phyloP scores from a whole-genome alignment of 2,797 vertebrate genomes.

The Sebastes jordani region DNA sequence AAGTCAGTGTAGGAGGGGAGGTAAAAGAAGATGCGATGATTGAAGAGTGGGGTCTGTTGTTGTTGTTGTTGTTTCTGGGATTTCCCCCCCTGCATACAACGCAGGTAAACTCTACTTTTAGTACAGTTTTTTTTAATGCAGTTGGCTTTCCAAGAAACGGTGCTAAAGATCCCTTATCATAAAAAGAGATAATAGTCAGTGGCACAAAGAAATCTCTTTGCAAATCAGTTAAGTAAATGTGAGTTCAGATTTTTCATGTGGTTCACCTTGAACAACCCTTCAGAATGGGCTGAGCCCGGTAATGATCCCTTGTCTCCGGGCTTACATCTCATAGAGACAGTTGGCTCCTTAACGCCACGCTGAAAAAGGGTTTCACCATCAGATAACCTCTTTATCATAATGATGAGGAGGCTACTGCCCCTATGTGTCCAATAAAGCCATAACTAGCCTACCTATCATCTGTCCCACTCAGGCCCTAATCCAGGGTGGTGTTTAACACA shows the following conservation, averaged over 20 bases:
- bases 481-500: constrained; percentile 69
- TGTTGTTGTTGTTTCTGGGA: constrained; percentile 30
- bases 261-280: constrained; percentile 34
- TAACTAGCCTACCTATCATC: constrained; percentile 51
- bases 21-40: constrained; percentile 14
- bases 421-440: constrained; percentile 70
- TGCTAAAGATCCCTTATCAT: background rate
- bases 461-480: constrained; percentile 63
- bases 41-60: constrained; percentile 1
- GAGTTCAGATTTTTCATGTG: constrained; percentile 4
- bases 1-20: constrained; percentile 14
- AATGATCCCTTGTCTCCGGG: constrained; percentile 32
- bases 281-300: constrained; percentile 16
- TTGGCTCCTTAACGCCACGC: constrained; percentile 19
- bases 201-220: background rate
- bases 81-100: background rate
- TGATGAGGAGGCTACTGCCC: constrained; percentile 67
- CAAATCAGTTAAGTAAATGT: constrained; percentile 5
- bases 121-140: background rate
- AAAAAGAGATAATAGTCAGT: background rate
- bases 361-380: constrained; percentile 50
- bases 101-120: constrained; percentile 3
- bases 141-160: constrained; percentile 20
- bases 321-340: constrained; percentile 10
- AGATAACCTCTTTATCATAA: constrained; percentile 71